Evolutionary conservation across 2,797 vertebrate genomes (phyloP).

Genomic region (Oryzias sinensis): DNA sequence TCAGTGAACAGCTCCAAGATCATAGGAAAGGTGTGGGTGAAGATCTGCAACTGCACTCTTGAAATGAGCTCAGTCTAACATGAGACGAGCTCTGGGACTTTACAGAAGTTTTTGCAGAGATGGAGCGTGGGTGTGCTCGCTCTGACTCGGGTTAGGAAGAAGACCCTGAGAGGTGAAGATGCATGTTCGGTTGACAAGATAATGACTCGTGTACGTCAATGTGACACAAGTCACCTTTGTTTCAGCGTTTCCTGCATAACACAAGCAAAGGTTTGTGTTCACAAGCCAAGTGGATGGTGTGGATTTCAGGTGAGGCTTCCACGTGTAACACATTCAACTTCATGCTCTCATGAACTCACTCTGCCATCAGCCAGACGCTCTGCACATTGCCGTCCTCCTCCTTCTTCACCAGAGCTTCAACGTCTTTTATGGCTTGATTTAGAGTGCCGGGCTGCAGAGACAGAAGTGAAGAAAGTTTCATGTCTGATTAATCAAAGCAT

Average conservation of each 20-base stretch:
- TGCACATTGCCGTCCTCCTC: constrained; percentile 72
- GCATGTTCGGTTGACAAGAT: background rate
- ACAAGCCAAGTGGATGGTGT: background rate
- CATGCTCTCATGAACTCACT: constrained; percentile 67
- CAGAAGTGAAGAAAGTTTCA: constrained; percentile 36
- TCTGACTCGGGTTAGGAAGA: background rate
- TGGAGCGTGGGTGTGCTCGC: constrained; percentile 13
- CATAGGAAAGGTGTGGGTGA: constrained; percentile 48
- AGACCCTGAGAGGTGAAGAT: background rate
- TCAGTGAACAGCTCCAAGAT: constrained; percentile 39
- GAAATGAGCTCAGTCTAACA: constrained; percentile 51
- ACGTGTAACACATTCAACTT: background rate
- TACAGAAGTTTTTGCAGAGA: constrained; percentile 17
- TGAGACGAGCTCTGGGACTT: constrained; percentile 16
- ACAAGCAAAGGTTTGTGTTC: too few relatives aligned
- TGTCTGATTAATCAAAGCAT: constrained; percentile 42
- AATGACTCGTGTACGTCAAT: background rate
- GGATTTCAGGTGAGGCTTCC: background rate
- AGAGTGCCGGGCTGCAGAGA: constrained; percentile 78
- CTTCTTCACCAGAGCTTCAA: constrained; percentile 61
- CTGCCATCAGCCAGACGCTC: constrained; percentile 81
- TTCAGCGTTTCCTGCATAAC: background rate
- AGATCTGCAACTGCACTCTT: constrained; percentile 39
- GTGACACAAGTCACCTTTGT: background rate
- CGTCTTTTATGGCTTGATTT: constrained; percentile 81